These are phyloP conservation scores for Drosophila mayaguana DNA, from an alignment of 2,888 invertebrate species.

Conservation along the genomic window DNA sequence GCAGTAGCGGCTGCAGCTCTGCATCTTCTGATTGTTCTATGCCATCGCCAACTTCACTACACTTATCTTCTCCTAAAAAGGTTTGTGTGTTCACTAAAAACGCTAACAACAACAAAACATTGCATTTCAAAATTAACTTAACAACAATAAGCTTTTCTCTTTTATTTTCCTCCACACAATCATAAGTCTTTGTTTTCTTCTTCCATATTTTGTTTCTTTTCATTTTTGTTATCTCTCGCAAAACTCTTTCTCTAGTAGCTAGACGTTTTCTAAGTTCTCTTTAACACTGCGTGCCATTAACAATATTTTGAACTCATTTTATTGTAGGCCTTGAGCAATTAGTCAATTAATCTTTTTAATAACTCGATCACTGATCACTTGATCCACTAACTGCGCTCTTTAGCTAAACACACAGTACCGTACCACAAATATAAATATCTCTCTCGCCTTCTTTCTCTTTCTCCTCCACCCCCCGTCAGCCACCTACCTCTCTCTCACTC, in stretches of 20 bases:
- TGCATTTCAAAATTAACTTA: constrained; percentile 45
- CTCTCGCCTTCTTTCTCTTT: constrained; percentile 11
- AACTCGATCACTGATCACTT: constrained; percentile 16
- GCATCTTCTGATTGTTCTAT: constrained; percentile 86
- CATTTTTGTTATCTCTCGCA: constrained; percentile 5
- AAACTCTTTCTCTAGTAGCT: constrained; percentile 19
- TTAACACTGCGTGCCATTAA: constrained; percentile 6
- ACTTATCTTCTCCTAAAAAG: constrained; percentile 86
- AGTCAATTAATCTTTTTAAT: constrained; percentile 1
- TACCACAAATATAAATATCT: constrained; percentile 18
- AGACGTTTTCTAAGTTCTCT: constrained; percentile 16
- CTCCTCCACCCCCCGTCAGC: background rate
- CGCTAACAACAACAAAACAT: constrained; percentile 52
- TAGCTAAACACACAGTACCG: constrained; percentile 43
- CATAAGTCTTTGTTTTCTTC: background rate
- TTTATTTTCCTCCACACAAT: constrained; percentile 27
- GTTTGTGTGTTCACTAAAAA: constrained; percentile 84
- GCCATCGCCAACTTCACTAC: constrained; percentile 85
- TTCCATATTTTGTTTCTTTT: background rate
- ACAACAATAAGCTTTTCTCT: constrained; percentile 44
- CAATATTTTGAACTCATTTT: constrained; percentile 10
- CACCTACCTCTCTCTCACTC: constrained; percentile 14
- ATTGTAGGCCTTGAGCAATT: constrained; percentile 9
- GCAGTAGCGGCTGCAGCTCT: constrained; percentile 85
- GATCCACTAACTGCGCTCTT: constrained; percentile 11